These are phyloP conservation scores for Argopecten irradians DNA, from an alignment of 1,140 invertebrate genomes.

Conservation along the genomic window DNA sequence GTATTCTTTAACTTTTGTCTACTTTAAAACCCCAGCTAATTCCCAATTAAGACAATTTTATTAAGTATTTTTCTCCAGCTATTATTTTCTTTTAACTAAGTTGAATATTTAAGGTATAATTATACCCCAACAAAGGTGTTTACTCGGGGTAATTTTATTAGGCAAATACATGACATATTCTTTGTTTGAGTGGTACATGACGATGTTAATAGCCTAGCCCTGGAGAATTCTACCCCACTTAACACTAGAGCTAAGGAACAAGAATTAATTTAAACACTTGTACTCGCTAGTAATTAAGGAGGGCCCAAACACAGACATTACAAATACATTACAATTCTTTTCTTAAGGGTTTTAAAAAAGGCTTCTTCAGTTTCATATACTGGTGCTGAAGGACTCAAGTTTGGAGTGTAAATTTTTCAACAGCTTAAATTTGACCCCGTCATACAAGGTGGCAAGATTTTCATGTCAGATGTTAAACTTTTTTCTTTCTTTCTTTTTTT, in stretches of 20 bases:
- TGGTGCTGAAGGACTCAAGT: not conserved
- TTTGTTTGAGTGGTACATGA: not conserved
- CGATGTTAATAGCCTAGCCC: not conserved
- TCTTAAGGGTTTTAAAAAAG: not conserved
- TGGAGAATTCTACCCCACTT: not conserved
- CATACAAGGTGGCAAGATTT: not conserved
- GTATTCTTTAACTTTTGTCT: not conserved
- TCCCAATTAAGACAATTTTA: constrained; percentile 32
- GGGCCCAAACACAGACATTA: not conserved
- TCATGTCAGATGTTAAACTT: not conserved
- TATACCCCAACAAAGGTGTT: constrained; percentile 25
- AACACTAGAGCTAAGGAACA: constrained; percentile 16
- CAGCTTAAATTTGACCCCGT: not conserved
- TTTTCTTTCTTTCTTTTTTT: no score
- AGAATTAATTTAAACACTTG: constrained; percentile 23
- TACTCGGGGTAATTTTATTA: not conserved
- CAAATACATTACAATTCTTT: constrained; percentile 10
- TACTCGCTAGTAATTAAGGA: constrained; percentile 2
- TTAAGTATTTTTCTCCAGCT: constrained; percentile 20
- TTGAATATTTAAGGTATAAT: constrained; percentile 28
- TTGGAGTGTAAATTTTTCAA: constrained; percentile 23
- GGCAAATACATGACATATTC: constrained; percentile 15
- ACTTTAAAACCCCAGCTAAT: not conserved
- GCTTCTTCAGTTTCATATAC: constrained; percentile 10
- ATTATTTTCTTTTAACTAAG: constrained; percentile 4